A percentile compares a stretch with the other conserved stretches of the same genome.
Conservation (phyloP, 2,888 invertebrate genomes). For the Calameuta idolon region DNA sequence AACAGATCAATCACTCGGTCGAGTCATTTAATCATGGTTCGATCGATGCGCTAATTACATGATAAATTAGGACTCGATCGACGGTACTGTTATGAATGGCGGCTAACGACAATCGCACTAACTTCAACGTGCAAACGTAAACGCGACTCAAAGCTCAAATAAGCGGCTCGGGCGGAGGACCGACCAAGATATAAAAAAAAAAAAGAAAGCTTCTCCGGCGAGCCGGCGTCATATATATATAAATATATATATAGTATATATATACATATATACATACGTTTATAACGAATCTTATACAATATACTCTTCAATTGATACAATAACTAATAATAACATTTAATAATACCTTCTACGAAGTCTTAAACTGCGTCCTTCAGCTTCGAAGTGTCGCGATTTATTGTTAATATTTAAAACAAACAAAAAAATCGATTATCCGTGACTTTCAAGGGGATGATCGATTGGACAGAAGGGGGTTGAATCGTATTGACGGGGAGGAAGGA, state of each 20-base stretch:
- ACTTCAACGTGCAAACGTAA: conserved; percentile 39
- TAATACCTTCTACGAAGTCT: conserved; percentile 30
- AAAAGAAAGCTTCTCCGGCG: conserved; percentile 62
- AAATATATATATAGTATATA: conserved; percentile 42
- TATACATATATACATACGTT: conserved; percentile 47
- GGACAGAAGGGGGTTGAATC: no score
- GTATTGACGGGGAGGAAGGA: no score
- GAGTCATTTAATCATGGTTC: not conserved
- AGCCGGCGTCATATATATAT: conserved; percentile 63
- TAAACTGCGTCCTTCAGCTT: conserved; percentile 41
- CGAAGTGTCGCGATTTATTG: conserved; percentile 35
- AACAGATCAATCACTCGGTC: conserved; percentile 9
- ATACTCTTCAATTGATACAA: conserved; percentile 45
- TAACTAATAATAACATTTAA: conserved; percentile 47
- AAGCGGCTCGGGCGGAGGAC: conserved; percentile 67
- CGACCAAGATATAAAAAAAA: conserved; percentile 45
- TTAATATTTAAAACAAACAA: no score
- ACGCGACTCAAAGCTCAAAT: conserved; percentile 65
- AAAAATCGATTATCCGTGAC: no score
- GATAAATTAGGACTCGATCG: conserved; percentile 4
- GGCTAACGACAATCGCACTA: conserved; percentile 19
- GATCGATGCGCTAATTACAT: not conserved
- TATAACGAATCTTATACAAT: conserved; percentile 57
- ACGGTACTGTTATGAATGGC: conserved; percentile 16
- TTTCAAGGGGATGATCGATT: no score